Conservation (phyloP, 2,113 vertebrate species). For the Nibea albiflora region DNA sequence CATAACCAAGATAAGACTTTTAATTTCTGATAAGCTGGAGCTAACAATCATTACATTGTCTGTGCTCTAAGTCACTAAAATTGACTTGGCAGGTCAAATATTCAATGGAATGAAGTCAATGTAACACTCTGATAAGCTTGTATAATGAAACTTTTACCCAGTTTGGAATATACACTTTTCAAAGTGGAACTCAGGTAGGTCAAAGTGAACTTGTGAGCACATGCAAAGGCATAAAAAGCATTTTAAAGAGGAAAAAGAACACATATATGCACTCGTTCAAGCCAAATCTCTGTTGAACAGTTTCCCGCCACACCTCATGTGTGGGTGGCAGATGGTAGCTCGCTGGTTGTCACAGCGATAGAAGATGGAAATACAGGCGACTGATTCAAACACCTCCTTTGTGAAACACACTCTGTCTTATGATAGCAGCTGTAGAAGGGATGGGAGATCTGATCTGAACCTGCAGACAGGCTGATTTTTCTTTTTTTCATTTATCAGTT, state of each 20-base stretch:
- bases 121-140: slow-evolving; percentile 31
- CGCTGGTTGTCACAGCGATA: slow-evolving; percentile 65
- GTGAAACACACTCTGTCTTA: slow-evolving; percentile 30
- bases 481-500: not conserved
- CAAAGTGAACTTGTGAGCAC: not conserved
- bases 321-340: slow-evolving; percentile 70
- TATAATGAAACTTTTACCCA: slow-evolving; percentile 43
- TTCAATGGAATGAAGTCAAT: slow-evolving; percentile 33
- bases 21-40: slow-evolving; percentile 71
- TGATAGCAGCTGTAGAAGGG: slow-evolving; percentile 26
- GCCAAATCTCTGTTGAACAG: slow-evolving; percentile 40
- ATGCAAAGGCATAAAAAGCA: not conserved
- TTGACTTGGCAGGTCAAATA: slow-evolving; percentile 64
- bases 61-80: slow-evolving; percentile 50
- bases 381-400: slow-evolving; percentile 52
- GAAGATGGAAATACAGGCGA: slow-evolving; percentile 58
- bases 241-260: slow-evolving; percentile 6
- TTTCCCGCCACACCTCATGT: slow-evolving; percentile 62
- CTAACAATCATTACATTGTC: slow-evolving; percentile 65
- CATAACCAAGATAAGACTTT: slow-evolving; percentile 71
- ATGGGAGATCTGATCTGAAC: not conserved
- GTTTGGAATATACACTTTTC: slow-evolving; percentile 7
- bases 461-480: not conserved
- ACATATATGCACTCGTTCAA: slow-evolving; percentile 38
- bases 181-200: slow-evolving; percentile 10